phyloP scores from a whole-genome alignment of 2,113 vertebrate genomes.

The Lophura nycthemera region DNA sequence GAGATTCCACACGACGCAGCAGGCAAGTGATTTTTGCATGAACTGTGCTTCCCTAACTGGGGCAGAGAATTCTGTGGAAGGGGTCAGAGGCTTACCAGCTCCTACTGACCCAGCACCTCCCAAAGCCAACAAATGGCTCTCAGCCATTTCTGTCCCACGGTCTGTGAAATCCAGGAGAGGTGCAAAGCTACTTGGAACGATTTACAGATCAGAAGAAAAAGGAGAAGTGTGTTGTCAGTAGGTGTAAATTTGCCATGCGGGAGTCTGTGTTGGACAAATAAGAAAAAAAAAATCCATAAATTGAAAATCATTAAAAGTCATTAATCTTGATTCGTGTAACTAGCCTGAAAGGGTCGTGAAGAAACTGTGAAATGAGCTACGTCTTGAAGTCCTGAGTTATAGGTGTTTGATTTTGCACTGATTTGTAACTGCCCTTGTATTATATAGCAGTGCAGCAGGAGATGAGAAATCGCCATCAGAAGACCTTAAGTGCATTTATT shows the following conservation, averaged over 20 bases:
- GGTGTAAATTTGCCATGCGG: not conserved
- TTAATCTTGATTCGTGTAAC: not conserved
- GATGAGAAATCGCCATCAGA: slow-evolving; percentile 20
- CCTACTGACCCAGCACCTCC: not conserved
- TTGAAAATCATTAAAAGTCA: not conserved
- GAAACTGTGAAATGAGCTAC: not conserved
- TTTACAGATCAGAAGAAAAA: not conserved
- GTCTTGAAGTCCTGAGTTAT: not conserved
- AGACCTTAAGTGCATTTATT: slow-evolving; percentile 1
- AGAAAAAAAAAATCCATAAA: not conserved
- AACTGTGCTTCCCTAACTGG: slow-evolving; percentile 46
- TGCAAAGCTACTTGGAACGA: not conserved
- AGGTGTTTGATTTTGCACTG: not conserved
- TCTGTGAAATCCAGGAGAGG: not conserved
- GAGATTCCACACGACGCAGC: slow-evolving; percentile 28
- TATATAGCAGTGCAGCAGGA: not conserved
- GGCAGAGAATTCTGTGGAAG: not conserved
- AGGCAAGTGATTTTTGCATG: slow-evolving; percentile 39
- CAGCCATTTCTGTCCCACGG: fast-evolving
- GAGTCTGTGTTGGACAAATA: not conserved
- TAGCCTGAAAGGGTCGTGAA: not conserved
- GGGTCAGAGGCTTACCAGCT: not conserved
- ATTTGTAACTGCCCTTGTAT: not conserved
- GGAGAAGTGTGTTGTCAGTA: not conserved
- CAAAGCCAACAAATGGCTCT: not conserved